Conservation (phyloP, 2,888 invertebrate species). For the Dimorphilus gyrociliatus region DNA sequence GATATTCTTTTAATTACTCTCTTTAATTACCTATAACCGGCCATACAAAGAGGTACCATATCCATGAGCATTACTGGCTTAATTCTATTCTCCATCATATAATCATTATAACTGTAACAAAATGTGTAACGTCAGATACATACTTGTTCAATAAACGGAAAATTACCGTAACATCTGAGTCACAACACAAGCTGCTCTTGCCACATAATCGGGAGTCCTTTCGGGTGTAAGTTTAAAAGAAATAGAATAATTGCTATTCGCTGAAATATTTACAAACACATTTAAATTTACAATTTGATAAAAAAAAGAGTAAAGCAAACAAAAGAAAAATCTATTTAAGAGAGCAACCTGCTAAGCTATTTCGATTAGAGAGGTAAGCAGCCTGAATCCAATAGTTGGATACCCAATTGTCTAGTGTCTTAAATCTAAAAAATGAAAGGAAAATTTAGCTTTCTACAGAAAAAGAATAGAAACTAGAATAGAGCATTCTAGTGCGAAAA, state of each 20-base stretch:
- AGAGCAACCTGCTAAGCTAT: constrained; percentile 14
- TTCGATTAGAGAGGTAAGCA: constrained; percentile 15
- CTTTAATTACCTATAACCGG: constrained; percentile 16
- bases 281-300: not conserved
- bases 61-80: constrained; percentile 17
- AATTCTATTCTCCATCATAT: constrained; percentile 10
- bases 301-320: constrained; percentile 2
- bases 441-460: too few species aligned
- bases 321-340: not conserved
- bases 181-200: constrained; percentile 14
- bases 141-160: too few species aligned
- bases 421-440: constrained; percentile 10
- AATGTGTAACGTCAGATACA: too few species aligned
- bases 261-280: constrained; percentile 12
- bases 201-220: constrained; percentile 13
- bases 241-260: constrained; percentile 19
- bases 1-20: not conserved
- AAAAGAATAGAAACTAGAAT: too few species aligned
- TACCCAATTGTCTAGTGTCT: constrained; percentile 16
- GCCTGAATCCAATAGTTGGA: constrained; percentile 17
- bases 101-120: constrained; percentile 13
- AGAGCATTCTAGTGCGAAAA: not conserved
- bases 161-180: constrained; percentile 11
- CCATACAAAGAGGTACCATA: constrained; percentile 21
- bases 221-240: constrained; percentile 10